Evolutionary conservation across 2,113 vertebrate species (phyloP).

Genomic region (Pristiophorus japonicus): DNA sequence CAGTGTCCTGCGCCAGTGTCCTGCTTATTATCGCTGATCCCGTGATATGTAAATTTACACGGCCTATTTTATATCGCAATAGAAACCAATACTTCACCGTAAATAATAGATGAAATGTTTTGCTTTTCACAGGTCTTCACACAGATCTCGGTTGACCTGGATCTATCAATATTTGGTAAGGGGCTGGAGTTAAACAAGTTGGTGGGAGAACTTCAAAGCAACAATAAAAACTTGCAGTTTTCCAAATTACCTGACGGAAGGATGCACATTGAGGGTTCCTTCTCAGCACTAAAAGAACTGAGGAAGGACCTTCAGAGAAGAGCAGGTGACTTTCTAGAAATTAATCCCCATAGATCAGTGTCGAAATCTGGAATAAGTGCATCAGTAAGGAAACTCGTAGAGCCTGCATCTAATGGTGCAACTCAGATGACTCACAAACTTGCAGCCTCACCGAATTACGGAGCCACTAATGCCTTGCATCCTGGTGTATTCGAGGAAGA

Average conservation of each 20-base stretch:
- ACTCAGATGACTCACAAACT: neutral
- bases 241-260: neutral
- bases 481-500: neutral
- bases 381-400: neutral
- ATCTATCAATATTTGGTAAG: neutral
- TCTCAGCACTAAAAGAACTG: constrained; percentile 3
- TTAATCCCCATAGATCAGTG: neutral
- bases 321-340: neutral
- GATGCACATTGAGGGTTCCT: neutral
- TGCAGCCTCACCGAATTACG: neutral
- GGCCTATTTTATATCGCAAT: neutral
- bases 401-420: neutral
- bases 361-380: neutral
- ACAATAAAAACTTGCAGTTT: neutral
- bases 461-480: neutral
- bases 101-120: neutral
- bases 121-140: neutral
- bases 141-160: neutral
- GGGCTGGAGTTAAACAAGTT: neutral
- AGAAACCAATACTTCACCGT: no score
- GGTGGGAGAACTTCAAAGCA: neutral
- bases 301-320: neutral
- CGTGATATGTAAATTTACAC: neutral
- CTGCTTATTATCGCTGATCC: neutral
- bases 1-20: neutral